Conservation (phyloP, 2,113 vertebrate genomes). For the Mystacornis crossleyi region DNA sequence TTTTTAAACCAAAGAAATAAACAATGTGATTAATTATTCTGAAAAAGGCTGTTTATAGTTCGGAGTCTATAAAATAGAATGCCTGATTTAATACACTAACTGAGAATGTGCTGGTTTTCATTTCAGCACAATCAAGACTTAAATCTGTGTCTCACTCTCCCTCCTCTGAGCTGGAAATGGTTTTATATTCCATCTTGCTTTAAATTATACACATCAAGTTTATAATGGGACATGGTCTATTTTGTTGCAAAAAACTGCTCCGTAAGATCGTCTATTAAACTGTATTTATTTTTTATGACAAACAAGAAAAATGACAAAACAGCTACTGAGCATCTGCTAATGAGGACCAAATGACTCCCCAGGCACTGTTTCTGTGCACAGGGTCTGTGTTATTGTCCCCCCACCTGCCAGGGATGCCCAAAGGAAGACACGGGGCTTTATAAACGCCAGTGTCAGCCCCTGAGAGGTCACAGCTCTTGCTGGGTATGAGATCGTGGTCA, state of each 20-base stretch:
- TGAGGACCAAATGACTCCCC: slow-evolving; percentile 69
- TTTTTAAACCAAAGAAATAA: slow-evolving; percentile 19
- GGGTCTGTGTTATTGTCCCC: slow-evolving; percentile 51
- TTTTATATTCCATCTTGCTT: slow-evolving; percentile 75
- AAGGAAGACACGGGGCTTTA: neutral
- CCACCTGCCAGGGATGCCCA: neutral
- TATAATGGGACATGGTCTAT: slow-evolving; percentile 64
- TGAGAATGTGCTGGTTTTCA: slow-evolving; percentile 64
- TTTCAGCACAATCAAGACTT: slow-evolving; percentile 71
- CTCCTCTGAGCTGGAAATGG: slow-evolving; percentile 63
- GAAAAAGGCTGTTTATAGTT: slow-evolving; percentile 63
- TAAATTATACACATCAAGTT: slow-evolving; percentile 74
- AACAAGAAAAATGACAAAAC: slow-evolving; percentile 79
- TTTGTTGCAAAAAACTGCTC: slow-evolving; percentile 76
- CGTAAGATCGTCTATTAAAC: slow-evolving; percentile 73
- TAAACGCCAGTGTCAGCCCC: neutral
- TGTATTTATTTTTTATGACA: slow-evolving; percentile 80
- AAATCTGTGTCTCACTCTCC: slow-evolving; percentile 69
- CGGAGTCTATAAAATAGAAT: slow-evolving; percentile 67
- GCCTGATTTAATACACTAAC: slow-evolving; percentile 61
- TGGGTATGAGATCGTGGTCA: neutral
- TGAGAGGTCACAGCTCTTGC: neutral
- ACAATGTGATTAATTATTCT: slow-evolving; percentile 67
- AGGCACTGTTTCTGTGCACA: slow-evolving; percentile 17
- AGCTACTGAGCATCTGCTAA: slow-evolving; percentile 71